A percentile compares a stretch with the other conserved stretches of the same genome.
Conservation (phyloP, 1,140 invertebrate genomes). For the Phymorhynchus buccinoides region DNA sequence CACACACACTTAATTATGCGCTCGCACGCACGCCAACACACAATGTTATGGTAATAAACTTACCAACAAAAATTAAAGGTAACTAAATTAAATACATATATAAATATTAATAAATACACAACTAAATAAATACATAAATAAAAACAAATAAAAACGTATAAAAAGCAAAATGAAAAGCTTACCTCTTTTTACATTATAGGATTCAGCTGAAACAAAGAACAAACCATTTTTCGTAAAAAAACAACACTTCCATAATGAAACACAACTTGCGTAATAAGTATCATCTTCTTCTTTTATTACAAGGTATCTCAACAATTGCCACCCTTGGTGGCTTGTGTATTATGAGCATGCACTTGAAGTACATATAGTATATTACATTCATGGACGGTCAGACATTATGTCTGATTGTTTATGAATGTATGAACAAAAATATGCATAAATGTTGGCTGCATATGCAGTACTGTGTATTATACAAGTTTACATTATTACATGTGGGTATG, state of each 20-base stretch:
- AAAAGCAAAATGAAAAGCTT: neutral
- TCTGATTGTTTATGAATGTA: too few relatives aligned
- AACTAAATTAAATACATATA: neutral
- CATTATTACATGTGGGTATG: neutral
- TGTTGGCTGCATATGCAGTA: too few relatives aligned
- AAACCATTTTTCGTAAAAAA: neutral
- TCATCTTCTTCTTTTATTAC: neutral
- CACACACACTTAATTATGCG: neutral
- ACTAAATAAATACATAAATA: neutral
- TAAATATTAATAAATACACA: neutral
- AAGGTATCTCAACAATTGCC: neutral
- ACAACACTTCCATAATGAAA: neutral
- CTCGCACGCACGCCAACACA: neutral
- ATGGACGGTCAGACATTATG: too few relatives aligned
- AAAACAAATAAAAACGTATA: neutral
- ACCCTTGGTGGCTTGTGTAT: too few relatives aligned
- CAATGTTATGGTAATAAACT: neutral
- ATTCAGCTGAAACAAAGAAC: constrained; percentile 21
- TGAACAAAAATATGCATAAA: too few relatives aligned
- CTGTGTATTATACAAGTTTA: too few relatives aligned
- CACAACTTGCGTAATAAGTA: neutral
- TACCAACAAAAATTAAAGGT: neutral
- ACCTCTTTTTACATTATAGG: constrained; percentile 29
- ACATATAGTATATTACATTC: too few relatives aligned
- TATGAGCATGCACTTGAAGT: too few relatives aligned